These are phyloP conservation scores for Scaptodrosophila latifasciaeformis DNA, from an alignment of 2,888 invertebrate species.

Conservation along the genomic window DNA sequence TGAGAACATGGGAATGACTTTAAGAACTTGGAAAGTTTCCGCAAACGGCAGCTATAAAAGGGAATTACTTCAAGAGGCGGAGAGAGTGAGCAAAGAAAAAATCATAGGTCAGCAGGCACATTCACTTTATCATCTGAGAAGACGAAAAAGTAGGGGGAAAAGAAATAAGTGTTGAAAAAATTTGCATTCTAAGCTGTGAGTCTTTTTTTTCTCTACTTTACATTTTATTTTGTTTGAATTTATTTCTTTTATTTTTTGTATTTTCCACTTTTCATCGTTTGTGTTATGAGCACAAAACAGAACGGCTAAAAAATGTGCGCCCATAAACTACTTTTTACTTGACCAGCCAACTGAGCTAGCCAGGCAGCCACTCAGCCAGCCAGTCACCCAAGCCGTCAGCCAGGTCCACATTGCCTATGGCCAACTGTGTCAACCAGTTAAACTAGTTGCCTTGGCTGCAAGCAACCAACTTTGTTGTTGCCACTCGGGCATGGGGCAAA, in stretches of 20 bases:
- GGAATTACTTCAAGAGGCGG: no score
- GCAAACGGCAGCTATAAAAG: conserved; percentile 29
- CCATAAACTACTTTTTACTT: conserved; percentile 43
- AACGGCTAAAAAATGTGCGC: conserved; percentile 29
- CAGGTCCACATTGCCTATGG: conserved; percentile 24
- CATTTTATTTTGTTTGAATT: no score
- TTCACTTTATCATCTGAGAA: conserved; percentile 8
- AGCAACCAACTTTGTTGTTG: not conserved
- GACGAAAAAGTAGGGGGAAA: no score
- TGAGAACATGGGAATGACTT: conserved; percentile 19
- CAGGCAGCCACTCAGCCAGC: not conserved
- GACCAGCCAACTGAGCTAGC: conserved; percentile 18
- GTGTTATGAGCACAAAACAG: conserved; percentile 7
- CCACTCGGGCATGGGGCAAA: no score
- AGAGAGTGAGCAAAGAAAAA: conserved; percentile 28
- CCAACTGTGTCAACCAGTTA: conserved; percentile 62
- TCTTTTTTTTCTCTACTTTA: conserved; percentile 15
- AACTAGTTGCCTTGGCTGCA: conserved; percentile 42
- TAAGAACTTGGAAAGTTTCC: conserved; percentile 27
- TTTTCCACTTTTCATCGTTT: conserved; percentile 25
- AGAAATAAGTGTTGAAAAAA: conserved; percentile 20
- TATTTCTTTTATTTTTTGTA: conserved; percentile 22
- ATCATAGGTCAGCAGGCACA: conserved; percentile 31
- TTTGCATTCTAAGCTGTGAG: conserved; percentile 35
- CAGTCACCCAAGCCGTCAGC: not conserved